Evolutionary conservation across 2,113 vertebrate genomes (phyloP).

Genomic region (Otis tarda): DNA sequence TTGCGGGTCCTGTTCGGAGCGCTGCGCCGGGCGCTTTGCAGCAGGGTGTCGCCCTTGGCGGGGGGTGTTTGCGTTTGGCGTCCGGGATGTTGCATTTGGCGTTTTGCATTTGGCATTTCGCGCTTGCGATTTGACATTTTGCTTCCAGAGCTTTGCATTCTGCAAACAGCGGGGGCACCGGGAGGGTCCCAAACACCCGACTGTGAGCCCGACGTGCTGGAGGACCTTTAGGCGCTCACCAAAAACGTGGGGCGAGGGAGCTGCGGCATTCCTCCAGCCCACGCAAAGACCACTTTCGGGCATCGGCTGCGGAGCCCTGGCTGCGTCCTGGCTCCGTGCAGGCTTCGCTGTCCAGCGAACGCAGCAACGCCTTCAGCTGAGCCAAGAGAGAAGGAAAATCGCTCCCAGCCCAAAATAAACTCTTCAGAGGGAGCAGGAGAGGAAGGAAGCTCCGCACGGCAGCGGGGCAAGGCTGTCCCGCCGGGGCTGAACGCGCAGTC

Average conservation of each 20-base stretch:
- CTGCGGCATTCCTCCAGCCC: accelerated
- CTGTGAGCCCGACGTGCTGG: accelerated
- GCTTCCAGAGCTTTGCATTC: neutral
- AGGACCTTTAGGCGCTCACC: neutral
- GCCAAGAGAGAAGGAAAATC: neutral
- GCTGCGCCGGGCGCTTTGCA: neutral
- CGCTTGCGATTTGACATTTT: neutral
- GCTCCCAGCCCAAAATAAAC: neutral
- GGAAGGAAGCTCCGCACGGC: neutral
- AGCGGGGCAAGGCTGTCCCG: accelerated
- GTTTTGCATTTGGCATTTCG: neutral
- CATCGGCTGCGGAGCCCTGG: neutral
- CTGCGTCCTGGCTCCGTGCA: accelerated
- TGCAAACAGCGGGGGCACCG: accelerated
- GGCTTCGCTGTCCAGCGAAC: accelerated
- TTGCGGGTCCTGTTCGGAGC: neutral
- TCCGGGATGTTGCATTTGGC: neutral
- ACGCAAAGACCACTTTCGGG: neutral
- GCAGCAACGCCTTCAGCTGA: neutral
- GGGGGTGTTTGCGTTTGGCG: neutral
- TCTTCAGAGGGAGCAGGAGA: accelerated
- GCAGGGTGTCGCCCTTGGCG: accelerated
- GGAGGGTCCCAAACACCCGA: accelerated
- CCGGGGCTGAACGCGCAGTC: neutral
- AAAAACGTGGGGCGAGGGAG: neutral